Evolutionary conservation across 2,888 invertebrate species (phyloP).

Genomic region (Eurytoma californica): DNA sequence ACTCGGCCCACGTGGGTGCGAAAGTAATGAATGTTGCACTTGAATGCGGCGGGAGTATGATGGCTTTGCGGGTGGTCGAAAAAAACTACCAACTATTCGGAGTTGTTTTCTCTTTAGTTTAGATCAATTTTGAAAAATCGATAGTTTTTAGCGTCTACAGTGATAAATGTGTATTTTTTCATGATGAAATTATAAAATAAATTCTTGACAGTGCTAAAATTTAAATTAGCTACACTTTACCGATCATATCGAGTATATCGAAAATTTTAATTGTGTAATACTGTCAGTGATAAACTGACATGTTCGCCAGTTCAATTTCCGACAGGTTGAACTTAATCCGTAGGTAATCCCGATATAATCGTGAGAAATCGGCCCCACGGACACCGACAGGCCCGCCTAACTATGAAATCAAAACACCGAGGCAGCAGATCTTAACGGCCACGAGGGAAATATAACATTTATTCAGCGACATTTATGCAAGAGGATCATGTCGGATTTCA

Average conservation of each 20-base stretch:
- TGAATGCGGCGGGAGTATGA: neutral
- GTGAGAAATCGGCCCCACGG: slow-evolving; percentile 66
- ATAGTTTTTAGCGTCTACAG: too few relatives aligned
- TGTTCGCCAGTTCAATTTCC: slow-evolving; percentile 61
- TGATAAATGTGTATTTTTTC: too few relatives aligned
- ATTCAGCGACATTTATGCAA: slow-evolving; percentile 71
- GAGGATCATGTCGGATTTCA: slow-evolving; percentile 71
- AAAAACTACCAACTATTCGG: neutral
- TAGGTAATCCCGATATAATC: slow-evolving; percentile 65
- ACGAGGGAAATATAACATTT: slow-evolving; percentile 68
- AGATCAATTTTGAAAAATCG: too few relatives aligned
- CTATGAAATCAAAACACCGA: slow-evolving; percentile 41
- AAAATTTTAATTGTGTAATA: neutral
- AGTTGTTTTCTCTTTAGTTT: too few relatives aligned
- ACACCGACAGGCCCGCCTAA: slow-evolving; percentile 45
- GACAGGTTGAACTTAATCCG: slow-evolving; percentile 57
- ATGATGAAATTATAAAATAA: too few relatives aligned
- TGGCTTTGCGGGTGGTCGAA: too few relatives aligned
- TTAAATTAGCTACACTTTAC: too few relatives aligned
- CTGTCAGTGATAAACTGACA: slow-evolving; percentile 15
- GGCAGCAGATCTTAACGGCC: slow-evolving; percentile 63
- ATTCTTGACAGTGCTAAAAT: too few relatives aligned
- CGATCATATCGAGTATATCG: too few relatives aligned
- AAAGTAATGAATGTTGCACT: neutral
- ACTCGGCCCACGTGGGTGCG: neutral